phyloP scores from a whole-genome alignment of 1,140 invertebrate species.

The Cotesia chilonis region DNA sequence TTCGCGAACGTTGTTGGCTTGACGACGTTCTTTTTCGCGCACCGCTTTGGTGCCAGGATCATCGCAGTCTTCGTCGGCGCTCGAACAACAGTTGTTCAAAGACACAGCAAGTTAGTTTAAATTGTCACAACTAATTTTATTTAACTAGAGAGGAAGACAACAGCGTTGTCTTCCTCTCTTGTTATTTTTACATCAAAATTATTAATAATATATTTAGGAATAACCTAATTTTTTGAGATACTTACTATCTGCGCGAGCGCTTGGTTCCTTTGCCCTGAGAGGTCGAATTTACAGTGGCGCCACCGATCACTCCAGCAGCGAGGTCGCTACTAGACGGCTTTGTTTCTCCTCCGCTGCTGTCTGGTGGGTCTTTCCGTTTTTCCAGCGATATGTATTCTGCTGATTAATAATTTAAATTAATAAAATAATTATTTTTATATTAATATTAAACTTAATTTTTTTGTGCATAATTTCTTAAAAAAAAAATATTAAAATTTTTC shows the following conservation, averaged over 20 bases:
- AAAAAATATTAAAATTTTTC: too few species aligned
- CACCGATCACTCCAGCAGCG: slow-evolving; percentile 63
- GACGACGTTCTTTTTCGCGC: slow-evolving; percentile 93
- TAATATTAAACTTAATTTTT: too few species aligned
- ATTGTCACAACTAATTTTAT: slow-evolving; percentile 30
- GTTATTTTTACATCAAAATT: too few species aligned
- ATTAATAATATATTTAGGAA: too few species aligned
- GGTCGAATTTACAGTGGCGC: slow-evolving; percentile 68
- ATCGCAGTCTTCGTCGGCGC: slow-evolving; percentile 77
- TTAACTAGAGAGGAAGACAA: slow-evolving; percentile 19
- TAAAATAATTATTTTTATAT: too few species aligned
- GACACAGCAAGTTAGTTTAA: slow-evolving; percentile 59
- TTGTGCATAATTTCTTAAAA: too few species aligned
- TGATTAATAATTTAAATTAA: slow-evolving; percentile 50
- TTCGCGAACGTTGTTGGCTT: slow-evolving; percentile 98
- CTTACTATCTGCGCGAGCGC: slow-evolving; percentile 81
- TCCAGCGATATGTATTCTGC: slow-evolving; percentile 71
- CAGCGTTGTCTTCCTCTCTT: slow-evolving; percentile 10
- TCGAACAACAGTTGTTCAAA: slow-evolving; percentile 73
- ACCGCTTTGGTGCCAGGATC: slow-evolving; percentile 91
- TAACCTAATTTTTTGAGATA: slow-evolving; percentile 52
- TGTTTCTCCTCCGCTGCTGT: slow-evolving; percentile 72
- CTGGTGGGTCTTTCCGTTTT: slow-evolving; percentile 86
- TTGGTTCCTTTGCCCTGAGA: slow-evolving; percentile 72
- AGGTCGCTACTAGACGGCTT: slow-evolving; percentile 76